Percentiles rank a stretch among this genome's conserved stretches.
Conservation (phyloP, 2,888 invertebrate genomes). For the Nebria brevicollis region DNA sequence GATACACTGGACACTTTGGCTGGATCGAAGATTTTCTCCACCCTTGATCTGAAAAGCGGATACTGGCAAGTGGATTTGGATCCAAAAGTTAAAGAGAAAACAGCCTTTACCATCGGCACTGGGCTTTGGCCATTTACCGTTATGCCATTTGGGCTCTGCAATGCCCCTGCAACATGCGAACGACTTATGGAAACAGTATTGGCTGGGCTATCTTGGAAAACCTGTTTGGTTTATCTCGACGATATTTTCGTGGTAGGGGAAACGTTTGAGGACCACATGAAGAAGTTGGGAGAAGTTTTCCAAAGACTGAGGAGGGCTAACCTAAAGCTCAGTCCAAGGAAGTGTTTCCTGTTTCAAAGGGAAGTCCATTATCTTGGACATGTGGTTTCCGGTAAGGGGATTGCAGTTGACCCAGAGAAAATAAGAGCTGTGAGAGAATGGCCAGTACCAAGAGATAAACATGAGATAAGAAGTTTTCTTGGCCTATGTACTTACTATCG, state of each 20-base stretch:
- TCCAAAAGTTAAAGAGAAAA: neutral
- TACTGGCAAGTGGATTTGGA: neutral
- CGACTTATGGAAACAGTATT: conserved; percentile 37
- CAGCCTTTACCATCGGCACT: conserved; percentile 12
- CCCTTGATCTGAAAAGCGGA: neutral
- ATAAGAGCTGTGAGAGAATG: conserved; percentile 40
- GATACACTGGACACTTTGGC: too few species aligned
- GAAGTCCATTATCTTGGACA: conserved; percentile 4
- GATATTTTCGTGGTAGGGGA: conserved; percentile 41
- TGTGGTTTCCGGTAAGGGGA: conserved; percentile 8
- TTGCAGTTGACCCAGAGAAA: neutral
- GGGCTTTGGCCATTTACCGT: neutral
- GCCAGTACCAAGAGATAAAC: conserved; percentile 48
- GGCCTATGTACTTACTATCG: conserved; percentile 53
- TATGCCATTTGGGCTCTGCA: neutral
- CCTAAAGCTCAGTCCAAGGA: neutral
- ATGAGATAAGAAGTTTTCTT: conserved; percentile 49
- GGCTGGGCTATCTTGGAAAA: conserved; percentile 26
- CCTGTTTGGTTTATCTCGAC: conserved; percentile 39
- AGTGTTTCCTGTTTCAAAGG: neutral
- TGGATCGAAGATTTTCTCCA: too few species aligned
- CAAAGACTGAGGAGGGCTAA: neutral
- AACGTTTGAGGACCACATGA: conserved; percentile 30
- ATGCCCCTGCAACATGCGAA: conserved; percentile 18
- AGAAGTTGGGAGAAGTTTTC: neutral